Evolutionary conservation across 2,888 invertebrate genomes (phyloP), one percentile per base, ranked within the genome.

Genomic region (Drosophila paranaensis): DNA sequence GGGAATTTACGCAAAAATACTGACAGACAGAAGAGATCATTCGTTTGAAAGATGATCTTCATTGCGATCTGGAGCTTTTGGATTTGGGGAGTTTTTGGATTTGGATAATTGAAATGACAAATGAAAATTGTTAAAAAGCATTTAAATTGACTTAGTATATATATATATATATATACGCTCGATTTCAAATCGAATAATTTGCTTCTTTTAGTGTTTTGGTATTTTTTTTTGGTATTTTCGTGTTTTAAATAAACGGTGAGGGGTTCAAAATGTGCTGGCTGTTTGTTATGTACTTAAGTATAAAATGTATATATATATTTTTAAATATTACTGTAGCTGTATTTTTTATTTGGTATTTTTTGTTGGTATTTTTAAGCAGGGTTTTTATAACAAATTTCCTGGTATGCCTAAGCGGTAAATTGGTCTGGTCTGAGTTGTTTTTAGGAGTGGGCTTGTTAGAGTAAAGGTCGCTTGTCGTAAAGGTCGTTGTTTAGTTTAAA

Each of bases 51-150:
- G 43, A 51, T 39, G 39, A 51, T 53, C 63, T 53, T 46, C 20
- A 45, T 33, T 35, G 16, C 20, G 27, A 60, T 60, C 42, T 43
- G 51, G 48, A 69, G 55, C 51, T 51, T n/a, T n/a, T n/a, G n/a
- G n/a, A n/a, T n/a, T 25, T 48, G 43, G 16, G 42, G 16, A 16
- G 16, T 42, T 42, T 42, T 42, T 48, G 9, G 45, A 43, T 51
- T 63, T 66, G 25, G 33, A 48, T 51, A 57, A 61, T 76, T 53
- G 30, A 58, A 60, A 77, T 77, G 76, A 70, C 60, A 77, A 77
- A 77, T 77, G 50, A 77, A 54, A 77, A 77, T 66, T 66, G 25
- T 63, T 77, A 77, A 77, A 74, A 77, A 77, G 76, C 76, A 70
- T 61, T 63, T 76, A 77, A 72, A 63, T 76, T 56, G 51, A 45